These are phyloP conservation scores for Doris montereyensis DNA, from an alignment of 2,888 invertebrate species.

Conservation along the genomic window DNA sequence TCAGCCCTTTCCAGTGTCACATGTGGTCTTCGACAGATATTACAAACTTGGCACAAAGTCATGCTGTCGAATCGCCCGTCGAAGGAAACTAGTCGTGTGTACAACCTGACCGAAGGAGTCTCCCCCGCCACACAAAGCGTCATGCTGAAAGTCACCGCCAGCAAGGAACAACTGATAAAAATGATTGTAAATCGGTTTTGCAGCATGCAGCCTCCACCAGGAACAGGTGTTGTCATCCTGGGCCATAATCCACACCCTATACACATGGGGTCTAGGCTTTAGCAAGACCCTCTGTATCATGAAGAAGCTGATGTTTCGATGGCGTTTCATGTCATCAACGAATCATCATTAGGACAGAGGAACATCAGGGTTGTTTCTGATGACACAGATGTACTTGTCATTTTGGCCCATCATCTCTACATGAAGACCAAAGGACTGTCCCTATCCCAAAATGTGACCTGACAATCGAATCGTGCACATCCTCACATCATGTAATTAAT, in stretches of 20 bases:
- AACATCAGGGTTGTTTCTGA: not conserved
- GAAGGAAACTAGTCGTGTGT: not conserved
- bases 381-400: not conserved
- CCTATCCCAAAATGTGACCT: not conserved
- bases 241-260: not conserved
- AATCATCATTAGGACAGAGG: not conserved
- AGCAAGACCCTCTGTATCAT: not conserved
- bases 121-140: not conserved
- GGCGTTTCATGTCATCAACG: not conserved
- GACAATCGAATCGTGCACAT: slow-evolving; percentile 1
- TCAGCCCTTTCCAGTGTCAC: not conserved
- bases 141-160: slow-evolving; percentile 3
- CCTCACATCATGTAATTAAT: not conserved
- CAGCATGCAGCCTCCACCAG: not conserved
- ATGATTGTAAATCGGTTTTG: slow-evolving; percentile 9
- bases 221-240: not conserved
- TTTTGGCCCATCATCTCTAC: not conserved
- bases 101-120: not conserved
- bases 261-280: not conserved
- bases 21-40: slow-evolving; percentile 1
- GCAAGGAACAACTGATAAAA: not conserved
- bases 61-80: not conserved
- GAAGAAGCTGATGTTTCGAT: slow-evolving; percentile 9
- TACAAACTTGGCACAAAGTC: slow-evolving; percentile 18
- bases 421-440: not conserved